These are phyloP conservation scores for Enteromius viviparus DNA, from an alignment of 2,797 vertebrate genomes.

Conservation along the genomic window DNA sequence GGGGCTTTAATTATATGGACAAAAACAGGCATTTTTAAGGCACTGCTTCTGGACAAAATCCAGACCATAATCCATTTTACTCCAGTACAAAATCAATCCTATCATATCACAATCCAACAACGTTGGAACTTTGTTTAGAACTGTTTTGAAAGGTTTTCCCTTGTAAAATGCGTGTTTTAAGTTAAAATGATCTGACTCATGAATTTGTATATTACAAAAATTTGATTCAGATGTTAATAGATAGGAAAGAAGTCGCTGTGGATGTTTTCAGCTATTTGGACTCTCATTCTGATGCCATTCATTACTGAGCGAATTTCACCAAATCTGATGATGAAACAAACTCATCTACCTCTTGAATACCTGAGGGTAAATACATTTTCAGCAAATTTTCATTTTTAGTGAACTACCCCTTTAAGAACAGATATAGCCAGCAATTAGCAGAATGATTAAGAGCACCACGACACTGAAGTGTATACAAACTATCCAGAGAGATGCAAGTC, in stretches of 20 bases:
- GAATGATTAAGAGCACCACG: not conserved
- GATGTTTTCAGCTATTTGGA: not conserved
- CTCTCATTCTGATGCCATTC: not conserved
- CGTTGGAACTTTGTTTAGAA: not conserved
- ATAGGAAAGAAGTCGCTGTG: not conserved
- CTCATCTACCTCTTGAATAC: not conserved
- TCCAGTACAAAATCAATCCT: not conserved
- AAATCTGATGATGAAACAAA: not conserved
- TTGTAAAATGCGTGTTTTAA: not conserved
- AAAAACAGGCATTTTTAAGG: not conserved
- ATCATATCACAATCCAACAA: not conserved
- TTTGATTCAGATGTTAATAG: not conserved
- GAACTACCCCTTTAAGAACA: not conserved
- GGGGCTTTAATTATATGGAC: not conserved
- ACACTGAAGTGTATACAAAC: not conserved
- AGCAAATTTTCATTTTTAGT: not conserved
- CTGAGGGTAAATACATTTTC: not conserved
- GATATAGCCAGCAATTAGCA: not conserved
- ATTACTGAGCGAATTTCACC: not conserved
- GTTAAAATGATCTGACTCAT: not conserved
- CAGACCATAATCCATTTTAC: not conserved
- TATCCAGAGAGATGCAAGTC: conserved; percentile 17
- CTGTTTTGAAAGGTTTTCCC: not conserved
- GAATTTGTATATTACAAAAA: not conserved
- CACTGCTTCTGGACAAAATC: not conserved